A percentile compares a stretch with the other conserved stretches of the same genome.
Evolutionary conservation across 2,888 invertebrate genomes (phyloP).

Genomic region (Drosophila antonietae): DNA sequence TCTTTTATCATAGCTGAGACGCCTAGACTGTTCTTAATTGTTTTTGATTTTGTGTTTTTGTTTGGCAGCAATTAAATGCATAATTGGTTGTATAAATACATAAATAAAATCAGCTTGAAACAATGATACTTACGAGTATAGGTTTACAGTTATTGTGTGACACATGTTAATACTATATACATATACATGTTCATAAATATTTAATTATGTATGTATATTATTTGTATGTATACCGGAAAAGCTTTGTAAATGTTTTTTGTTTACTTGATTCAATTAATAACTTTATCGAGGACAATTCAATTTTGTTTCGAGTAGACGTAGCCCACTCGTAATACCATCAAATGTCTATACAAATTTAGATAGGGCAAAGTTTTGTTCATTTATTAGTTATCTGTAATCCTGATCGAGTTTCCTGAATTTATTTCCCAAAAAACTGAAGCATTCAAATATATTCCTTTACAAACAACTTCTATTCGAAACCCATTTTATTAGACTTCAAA

Average conservation of each 20-base stretch:
- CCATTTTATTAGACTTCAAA: too few relatives aligned
- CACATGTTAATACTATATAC: slow-evolving; percentile 7
- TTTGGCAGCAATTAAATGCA: slow-evolving; percentile 74
- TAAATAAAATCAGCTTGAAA: slow-evolving; percentile 54
- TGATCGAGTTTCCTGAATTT: neutral
- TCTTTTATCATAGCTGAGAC: neutral
- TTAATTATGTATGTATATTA: neutral
- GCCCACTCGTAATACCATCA: neutral
- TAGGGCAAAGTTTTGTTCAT: too few relatives aligned
- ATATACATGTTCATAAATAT: neutral
- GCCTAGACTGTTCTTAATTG: neutral
- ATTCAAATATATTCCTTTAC: too few relatives aligned
- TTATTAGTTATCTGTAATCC: neutral
- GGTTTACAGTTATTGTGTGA: slow-evolving; percentile 17
- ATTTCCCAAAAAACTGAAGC: too few relatives aligned
- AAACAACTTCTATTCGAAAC: too few relatives aligned
- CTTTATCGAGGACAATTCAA: slow-evolving; percentile 2
- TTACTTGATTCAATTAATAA: slow-evolving; percentile 12
- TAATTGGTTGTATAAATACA: slow-evolving; percentile 74
- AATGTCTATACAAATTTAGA: neutral
- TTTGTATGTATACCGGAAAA: slow-evolving; percentile 58
- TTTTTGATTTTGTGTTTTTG: slow-evolving; percentile 45
- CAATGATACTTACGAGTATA: slow-evolving; percentile 25
- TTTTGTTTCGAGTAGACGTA: neutral
- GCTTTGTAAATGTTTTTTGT: slow-evolving; percentile 30